Evolutionary conservation across 2,797 vertebrate species (phyloP).

Genomic region (Silurus aristotelis): DNA sequence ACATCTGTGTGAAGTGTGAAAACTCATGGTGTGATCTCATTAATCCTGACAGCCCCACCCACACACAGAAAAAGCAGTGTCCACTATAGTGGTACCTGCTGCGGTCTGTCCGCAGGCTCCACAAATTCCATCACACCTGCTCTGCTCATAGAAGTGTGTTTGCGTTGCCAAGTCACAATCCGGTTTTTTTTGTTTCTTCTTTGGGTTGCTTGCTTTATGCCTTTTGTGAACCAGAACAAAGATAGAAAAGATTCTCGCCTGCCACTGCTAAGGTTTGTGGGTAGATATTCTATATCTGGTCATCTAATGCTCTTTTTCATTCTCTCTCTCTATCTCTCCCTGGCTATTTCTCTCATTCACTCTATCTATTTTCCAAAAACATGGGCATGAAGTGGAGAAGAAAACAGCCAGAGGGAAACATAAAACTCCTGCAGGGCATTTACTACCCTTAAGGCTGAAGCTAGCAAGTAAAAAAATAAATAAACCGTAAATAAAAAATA

Average conservation of each 20-base stretch:
- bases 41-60: conserved; percentile 21
- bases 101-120: conserved; percentile 22
- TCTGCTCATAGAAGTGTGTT: conserved; percentile 5
- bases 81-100: not conserved
- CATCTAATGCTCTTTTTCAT: not conserved
- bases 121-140: conserved; percentile 12
- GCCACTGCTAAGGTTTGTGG: conserved; percentile 29
- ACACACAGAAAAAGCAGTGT: conserved; percentile 12
- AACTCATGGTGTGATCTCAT: conserved; percentile 41
- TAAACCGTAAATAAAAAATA: conserved; percentile 4
- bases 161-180: conserved; percentile 34
- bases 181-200: not conserved
- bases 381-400: conserved; percentile 24
- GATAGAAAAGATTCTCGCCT: conserved; percentile 25
- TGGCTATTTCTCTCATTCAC: not conserved
- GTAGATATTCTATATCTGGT: not conserved
- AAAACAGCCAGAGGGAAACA: conserved; percentile 38
- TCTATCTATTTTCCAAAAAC: conserved; percentile 5
- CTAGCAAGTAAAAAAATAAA: conserved; percentile 8
- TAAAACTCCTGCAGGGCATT: conserved; percentile 36
- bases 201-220: not conserved
- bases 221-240: conserved; percentile 15
- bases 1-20: conserved; percentile 48
- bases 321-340: not conserved
- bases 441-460: conserved; percentile 7